Percentiles rank a stretch among this genome's conserved stretches.
phyloP scores from a whole-genome alignment of 2,888 invertebrate genomes.

The Drosophila cognata region DNA sequence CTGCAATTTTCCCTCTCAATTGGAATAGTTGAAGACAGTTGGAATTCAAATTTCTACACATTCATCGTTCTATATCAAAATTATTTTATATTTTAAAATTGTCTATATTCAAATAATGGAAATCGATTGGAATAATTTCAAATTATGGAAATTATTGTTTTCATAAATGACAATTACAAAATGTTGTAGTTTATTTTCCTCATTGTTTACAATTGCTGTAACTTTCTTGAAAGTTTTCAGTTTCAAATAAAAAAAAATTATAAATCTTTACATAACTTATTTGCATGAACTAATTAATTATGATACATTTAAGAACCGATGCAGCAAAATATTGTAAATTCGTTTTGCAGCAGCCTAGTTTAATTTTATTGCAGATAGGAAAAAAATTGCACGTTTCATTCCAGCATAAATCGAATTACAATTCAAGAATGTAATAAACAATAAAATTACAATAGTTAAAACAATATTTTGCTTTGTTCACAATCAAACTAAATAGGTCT shows the following conservation, averaged over 20 bases:
- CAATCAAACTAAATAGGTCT: constrained; percentile 47
- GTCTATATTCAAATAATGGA: neutral
- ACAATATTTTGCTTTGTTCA: constrained; percentile 30
- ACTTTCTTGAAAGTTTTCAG: neutral
- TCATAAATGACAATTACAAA: neutral
- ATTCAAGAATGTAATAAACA: neutral
- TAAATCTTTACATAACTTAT: constrained; percentile 1
- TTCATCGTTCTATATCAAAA: neutral
- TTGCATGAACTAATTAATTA: neutral
- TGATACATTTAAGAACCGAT: constrained; percentile 2
- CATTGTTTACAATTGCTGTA: neutral
- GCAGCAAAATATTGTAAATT: constrained; percentile 11
- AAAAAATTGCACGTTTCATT: constrained; percentile 16
- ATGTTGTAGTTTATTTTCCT: constrained; percentile 1
- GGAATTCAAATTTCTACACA: neutral
- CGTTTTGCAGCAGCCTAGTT: constrained; percentile 6
- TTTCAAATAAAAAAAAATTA: neutral
- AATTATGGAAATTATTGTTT: neutral
- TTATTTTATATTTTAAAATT: neutral
- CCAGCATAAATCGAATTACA: constrained; percentile 20
- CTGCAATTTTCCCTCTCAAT: constrained; percentile 4
- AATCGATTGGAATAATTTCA: neutral
- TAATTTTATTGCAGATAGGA: constrained; percentile 9
- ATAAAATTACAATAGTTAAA: constrained; percentile 6
- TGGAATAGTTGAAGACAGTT: neutral